Evolutionary conservation across 2,797 vertebrate species (phyloP).

Genomic region (Acrossocheilus fasciatus): DNA sequence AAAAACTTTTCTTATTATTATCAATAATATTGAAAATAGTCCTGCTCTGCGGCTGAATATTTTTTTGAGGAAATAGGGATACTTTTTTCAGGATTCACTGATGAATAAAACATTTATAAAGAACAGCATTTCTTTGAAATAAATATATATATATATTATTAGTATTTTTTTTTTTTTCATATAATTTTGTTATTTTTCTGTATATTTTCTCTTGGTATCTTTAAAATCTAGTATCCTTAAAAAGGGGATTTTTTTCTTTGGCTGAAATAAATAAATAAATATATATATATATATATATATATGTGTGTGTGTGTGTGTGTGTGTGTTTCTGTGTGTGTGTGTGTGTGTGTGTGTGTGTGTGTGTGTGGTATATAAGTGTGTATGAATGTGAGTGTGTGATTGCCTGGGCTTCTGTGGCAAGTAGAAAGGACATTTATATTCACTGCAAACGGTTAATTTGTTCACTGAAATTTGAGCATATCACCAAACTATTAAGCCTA

Average conservation of each 20-base stretch:
- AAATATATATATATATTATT: too few species aligned
- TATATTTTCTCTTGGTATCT: neutral
- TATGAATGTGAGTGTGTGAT: neutral
- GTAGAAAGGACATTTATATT: slow-evolving; percentile 14
- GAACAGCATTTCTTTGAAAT: neutral
- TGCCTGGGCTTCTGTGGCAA: neutral
- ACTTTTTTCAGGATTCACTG: neutral
- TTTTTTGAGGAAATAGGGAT: neutral
- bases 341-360: neutral
- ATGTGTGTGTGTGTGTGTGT: neutral
- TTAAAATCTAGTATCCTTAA: neutral
- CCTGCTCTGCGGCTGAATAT: neutral
- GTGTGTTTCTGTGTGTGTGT: neutral
- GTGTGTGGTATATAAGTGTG: neutral
- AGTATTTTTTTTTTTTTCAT: too few species aligned
- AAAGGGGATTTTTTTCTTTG: too few species aligned
- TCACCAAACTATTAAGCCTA: slow-evolving; percentile 11
- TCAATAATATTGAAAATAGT: neutral
- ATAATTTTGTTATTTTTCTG: too few species aligned
- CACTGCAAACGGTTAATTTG: neutral
- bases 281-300: neutral
- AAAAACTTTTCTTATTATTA: neutral
- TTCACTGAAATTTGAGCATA: neutral
- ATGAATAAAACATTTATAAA: neutral
- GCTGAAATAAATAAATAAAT: too few species aligned